These are phyloP conservation scores for Zaprionus capensis DNA, from an alignment of 1,140 invertebrate species.

Conservation along the genomic window DNA sequence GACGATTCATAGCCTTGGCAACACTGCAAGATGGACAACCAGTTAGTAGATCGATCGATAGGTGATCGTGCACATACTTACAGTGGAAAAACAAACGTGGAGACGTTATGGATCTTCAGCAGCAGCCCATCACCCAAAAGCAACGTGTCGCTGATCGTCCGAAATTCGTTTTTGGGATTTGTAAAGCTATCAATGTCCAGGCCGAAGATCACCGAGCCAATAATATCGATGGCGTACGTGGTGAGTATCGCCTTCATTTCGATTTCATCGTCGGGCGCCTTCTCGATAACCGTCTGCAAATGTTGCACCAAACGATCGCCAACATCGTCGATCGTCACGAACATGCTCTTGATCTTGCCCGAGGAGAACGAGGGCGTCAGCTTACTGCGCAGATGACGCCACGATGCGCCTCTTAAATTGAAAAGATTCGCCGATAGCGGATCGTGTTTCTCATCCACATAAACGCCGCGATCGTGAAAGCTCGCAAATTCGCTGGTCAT, in stretches of 20 bases:
- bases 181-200: conserved; percentile 83
- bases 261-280: conserved; percentile 34
- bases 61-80: conserved; percentile 43
- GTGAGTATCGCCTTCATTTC: conserved; percentile 68
- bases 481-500: conserved; percentile 84
- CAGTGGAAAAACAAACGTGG: conserved; percentile 67
- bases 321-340: conserved; percentile 84
- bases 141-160: conserved; percentile 48
- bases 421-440: conserved; percentile 84
- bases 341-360: conserved; percentile 86
- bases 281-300: conserved; percentile 46
- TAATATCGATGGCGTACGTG: conserved; percentile 84
- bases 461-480: conserved; percentile 84
- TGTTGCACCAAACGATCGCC: conserved; percentile 78
- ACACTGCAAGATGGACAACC: conserved; percentile 30
- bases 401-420: conserved; percentile 84
- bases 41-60: not conserved
- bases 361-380: conserved; percentile 86
- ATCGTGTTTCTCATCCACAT: conserved; percentile 78
- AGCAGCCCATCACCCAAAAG: conserved; percentile 10
- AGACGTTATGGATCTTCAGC: conserved; percentile 47
- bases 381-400: conserved; percentile 85
- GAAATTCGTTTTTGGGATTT: conserved; percentile 74
- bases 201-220: conserved; percentile 84
- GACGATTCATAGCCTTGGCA: conserved; percentile 60